Evolutionary conservation across 35 echinoderm and acorn worm species (phyloP), one percentile per base, ranked within the genome.

Genomic region (Chiridota heheva): DNA sequence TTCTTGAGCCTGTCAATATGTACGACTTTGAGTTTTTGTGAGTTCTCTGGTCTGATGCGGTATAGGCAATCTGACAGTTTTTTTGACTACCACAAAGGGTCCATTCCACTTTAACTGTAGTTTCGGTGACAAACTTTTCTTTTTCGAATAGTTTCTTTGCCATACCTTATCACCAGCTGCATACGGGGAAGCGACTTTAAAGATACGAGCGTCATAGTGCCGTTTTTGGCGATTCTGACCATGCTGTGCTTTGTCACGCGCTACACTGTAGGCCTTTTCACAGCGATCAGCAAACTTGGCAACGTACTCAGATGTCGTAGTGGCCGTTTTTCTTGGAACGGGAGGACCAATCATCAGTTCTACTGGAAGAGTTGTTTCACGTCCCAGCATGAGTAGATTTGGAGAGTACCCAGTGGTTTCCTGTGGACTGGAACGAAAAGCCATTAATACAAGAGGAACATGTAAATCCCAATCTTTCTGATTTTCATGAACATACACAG

Each of bases 381-480:
- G 35, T 10, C 84, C 84, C 40, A 86, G 31, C 71, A 77, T 86
- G 57, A 86, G 40, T 5, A 78, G n/a, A 46, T 86, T 77, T 67
- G 84, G 71, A 7, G 84, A 40, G 20, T 49, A 49, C 4, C 84
- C 72, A 2, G 70, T 77, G 12, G 70, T 86, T 22, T 51, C 44
- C 44, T 78, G 84, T 0, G 20, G 18, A 24, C 70, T 58, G n/a
- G 84, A 74, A 41, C 84, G 84, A n/a, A 77, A 77, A n/a, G 84
- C 84, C 84, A 86, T 86, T 58, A 86, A 41, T 13, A 86, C 20
- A 13, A 67, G 37, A 41, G 70, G 84, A 29, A 86, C 30, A 34
- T 86, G 72, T 27, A 18, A 16, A 34, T 86, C 84, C 84, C 70
- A 86, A 59, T 86, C 84, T 51, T 30, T 86, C 48, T 86, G 71